Percentiles rank a stretch among this genome's conserved stretches.
Evolutionary conservation across 2,113 vertebrate species (phyloP).

Genomic region (Manacus vitellinus): DNA sequence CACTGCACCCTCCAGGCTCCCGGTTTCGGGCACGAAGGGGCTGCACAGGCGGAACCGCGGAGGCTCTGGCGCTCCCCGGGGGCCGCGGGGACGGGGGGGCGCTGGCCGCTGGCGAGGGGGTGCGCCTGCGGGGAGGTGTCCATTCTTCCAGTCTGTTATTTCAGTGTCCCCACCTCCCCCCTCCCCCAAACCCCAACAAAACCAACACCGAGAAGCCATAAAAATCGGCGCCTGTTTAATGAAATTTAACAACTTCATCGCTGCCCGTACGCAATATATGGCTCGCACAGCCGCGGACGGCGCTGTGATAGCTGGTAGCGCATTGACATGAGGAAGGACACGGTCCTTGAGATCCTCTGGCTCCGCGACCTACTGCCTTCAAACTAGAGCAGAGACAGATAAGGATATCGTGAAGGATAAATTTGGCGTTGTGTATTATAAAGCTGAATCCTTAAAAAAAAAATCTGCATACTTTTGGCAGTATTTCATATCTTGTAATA

Average conservation of each 20-base stretch:
- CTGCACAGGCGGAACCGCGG: accelerated
- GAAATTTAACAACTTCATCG: neutral
- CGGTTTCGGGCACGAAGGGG: accelerated
- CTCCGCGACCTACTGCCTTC: neutral
- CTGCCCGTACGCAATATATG: accelerated
- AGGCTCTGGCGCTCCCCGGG: neutral
- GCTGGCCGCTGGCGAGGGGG: neutral
- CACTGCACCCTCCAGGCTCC: accelerated
- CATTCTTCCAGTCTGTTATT: neutral
- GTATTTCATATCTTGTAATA: neutral
- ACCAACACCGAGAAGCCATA: neutral
- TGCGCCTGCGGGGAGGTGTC: neutral
- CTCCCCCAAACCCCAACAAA: neutral
- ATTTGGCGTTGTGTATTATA: neutral
- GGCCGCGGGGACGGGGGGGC: neutral
- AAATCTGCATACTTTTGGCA: neutral
- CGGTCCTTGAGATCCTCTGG: constrained; percentile 15
- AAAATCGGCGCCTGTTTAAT: neutral
- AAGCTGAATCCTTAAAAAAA: neutral
- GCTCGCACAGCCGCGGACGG: neutral
- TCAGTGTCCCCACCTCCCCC: neutral
- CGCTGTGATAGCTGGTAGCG: neutral
- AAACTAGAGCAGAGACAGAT: neutral
- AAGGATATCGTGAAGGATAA: constrained; percentile 39
- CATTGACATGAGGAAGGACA: neutral